Conservation (phyloP, 2,797 vertebrate genomes). For the Crax fasciolata region DNA sequence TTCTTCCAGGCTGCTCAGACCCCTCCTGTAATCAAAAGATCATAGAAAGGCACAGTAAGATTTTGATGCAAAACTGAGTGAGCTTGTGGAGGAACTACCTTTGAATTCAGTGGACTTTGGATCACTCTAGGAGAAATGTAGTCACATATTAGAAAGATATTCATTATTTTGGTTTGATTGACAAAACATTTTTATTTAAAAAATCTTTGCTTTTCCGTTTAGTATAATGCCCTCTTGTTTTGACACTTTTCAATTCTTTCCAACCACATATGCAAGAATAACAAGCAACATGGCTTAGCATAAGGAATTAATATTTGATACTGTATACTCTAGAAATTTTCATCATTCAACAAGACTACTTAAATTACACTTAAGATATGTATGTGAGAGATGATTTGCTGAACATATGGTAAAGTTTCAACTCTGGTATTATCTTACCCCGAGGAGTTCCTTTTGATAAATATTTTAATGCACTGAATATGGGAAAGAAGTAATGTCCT, state of each 20-base stretch:
- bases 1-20: background rate
- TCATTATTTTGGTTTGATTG: background rate
- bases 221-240: background rate
- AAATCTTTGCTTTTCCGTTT: background rate
- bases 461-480: conserved; percentile 9
- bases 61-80: background rate
- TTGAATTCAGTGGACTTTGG: background rate
- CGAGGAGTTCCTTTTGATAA: conserved; percentile 21
- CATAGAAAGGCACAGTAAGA: background rate
- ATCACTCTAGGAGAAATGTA: background rate
- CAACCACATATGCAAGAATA: background rate
- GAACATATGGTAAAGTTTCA: background rate
- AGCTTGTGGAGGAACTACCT: background rate
- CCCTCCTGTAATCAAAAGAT: background rate
- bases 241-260: background rate
- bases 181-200: background rate
- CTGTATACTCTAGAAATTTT: background rate
- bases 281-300: background rate
- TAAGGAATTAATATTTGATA: background rate
- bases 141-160: background rate
- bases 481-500: background rate
- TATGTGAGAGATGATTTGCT: background rate
- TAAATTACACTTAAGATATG: background rate
- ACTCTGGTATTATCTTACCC: background rate
- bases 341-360: background rate